These are phyloP conservation scores for Mugil cephalus DNA, from an alignment of 2,113 vertebrate species.

Conservation along the genomic window DNA sequence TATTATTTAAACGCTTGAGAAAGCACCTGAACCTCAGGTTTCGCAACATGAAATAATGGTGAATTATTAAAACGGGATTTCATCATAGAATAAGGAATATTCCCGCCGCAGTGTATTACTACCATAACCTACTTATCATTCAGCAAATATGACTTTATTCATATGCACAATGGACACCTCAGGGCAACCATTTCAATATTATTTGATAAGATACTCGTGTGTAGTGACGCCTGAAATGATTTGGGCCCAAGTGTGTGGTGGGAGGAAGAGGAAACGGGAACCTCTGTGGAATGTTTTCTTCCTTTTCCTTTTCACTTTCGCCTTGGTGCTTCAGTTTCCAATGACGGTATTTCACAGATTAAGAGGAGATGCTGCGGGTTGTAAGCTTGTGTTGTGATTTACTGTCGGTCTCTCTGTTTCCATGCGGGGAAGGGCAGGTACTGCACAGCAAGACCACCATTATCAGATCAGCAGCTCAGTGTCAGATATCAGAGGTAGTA, in stretches of 20 bases:
- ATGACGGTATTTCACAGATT: conserved; percentile 47
- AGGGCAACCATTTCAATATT: conserved; percentile 78
- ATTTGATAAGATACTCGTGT: conserved; percentile 79
- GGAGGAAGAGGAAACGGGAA: conserved; percentile 50
- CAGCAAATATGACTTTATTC: conserved; percentile 77
- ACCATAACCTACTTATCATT: conserved; percentile 69
- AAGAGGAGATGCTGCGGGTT: conserved; percentile 32
- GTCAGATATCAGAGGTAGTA: conserved; percentile 64
- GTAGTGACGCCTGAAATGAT: conserved; percentile 85
- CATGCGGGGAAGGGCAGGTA: conserved; percentile 39
- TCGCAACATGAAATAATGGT: conserved; percentile 24
- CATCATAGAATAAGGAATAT: conserved; percentile 41
- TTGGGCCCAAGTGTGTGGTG: conserved; percentile 65
- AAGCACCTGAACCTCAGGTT: conserved; percentile 5
- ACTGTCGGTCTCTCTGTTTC: conserved; percentile 49
- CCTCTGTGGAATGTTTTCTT: conserved; percentile 31
- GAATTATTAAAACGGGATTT: conserved; percentile 51
- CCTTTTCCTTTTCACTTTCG: conserved; percentile 47
- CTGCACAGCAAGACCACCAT: conserved; percentile 51
- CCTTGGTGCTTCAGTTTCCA: conserved; percentile 58
- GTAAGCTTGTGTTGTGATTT: conserved; percentile 53
- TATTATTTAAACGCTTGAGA: not conserved
- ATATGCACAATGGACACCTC: conserved; percentile 77
- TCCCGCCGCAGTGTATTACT: conserved; percentile 37
- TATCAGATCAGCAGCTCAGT: conserved; percentile 67